A percentile compares a stretch with the other conserved stretches of the same genome.
phyloP scores from a whole-genome alignment of 2,113 vertebrate species.

The Oncorhynchus masou region DNA sequence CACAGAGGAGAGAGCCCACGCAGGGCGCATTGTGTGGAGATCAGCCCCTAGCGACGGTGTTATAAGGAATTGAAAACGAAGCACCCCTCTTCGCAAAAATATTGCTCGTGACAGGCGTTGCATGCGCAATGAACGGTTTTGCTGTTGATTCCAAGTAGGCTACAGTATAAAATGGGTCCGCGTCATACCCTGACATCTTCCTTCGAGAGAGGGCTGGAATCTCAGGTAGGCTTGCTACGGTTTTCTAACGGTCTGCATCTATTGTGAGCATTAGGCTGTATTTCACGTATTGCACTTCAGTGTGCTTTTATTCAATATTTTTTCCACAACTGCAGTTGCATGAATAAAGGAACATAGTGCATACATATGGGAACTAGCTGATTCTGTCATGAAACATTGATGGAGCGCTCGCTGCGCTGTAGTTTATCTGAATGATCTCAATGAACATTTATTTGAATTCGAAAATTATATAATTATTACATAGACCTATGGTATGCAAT shows the following conservation, averaged over 20 bases:
- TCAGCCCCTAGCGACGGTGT: constrained; percentile 34
- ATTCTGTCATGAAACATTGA: background rate
- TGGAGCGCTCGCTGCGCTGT: background rate
- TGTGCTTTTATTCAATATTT: background rate
- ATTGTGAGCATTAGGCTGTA: background rate
- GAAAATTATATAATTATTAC: too few relatives aligned
- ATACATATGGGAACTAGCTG: background rate
- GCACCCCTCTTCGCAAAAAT: constrained; percentile 27
- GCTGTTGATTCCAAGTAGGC: constrained; percentile 31
- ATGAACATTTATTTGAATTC: background rate
- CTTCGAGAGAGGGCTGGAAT: constrained; percentile 46
- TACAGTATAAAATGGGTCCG: constrained; percentile 53
- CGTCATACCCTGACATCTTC: constrained; percentile 64
- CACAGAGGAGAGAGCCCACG: constrained; percentile 55
- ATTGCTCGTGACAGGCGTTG: constrained; percentile 47
- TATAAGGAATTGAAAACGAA: background rate
- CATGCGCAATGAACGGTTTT: constrained; percentile 64
- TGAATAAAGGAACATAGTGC: background rate
- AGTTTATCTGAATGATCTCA: background rate
- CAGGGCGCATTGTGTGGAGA: constrained; percentile 31
- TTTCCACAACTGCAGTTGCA: background rate
- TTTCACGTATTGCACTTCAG: background rate
- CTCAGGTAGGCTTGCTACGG: constrained; percentile 59
- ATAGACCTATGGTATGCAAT: background rate
- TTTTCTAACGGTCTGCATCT: background rate